Conservation (phyloP, 2,113 vertebrate species). For the Channa maculata region DNA sequence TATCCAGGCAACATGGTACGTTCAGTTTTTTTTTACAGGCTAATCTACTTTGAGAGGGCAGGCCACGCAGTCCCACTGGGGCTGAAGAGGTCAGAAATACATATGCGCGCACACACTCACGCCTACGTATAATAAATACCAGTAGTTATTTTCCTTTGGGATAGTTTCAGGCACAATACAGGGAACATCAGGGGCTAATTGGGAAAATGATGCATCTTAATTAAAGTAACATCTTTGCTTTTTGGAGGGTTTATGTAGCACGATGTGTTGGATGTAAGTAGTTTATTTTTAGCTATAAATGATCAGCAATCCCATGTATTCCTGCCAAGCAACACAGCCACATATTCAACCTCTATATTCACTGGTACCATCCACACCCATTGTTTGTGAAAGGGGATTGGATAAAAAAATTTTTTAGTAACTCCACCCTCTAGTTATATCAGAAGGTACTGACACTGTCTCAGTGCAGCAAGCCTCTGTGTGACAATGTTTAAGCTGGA, state of each 20-base stretch:
- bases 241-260: neutral
- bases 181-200: constrained; percentile 22
- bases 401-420: too few species aligned
- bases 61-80: constrained; percentile 53
- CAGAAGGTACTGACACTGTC: too few species aligned
- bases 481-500: too few species aligned
- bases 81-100: constrained; percentile 61
- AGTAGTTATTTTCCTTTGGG: constrained; percentile 30
- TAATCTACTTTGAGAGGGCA: constrained; percentile 72
- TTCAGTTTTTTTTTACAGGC: constrained; percentile 65
- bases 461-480: too few species aligned
- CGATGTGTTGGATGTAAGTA: neutral
- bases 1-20: constrained; percentile 83
- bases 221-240: neutral
- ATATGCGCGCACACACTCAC: constrained; percentile 1
- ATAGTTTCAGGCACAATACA: neutral
- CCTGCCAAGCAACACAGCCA: neutral
- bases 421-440: too few species aligned
- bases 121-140: constrained; percentile 49
- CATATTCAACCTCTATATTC: too few species aligned
- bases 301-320: too few species aligned
- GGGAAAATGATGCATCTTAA: constrained; percentile 2
- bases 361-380: too few species aligned
- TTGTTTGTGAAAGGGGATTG: too few species aligned
- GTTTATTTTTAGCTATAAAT: constrained; percentile 6